A percentile compares a stretch with the other conserved stretches of the same genome.
These are phyloP conservation scores for Patella caerulea DNA, from an alignment of 2,888 invertebrate genomes.

Conservation along the genomic window DNA sequence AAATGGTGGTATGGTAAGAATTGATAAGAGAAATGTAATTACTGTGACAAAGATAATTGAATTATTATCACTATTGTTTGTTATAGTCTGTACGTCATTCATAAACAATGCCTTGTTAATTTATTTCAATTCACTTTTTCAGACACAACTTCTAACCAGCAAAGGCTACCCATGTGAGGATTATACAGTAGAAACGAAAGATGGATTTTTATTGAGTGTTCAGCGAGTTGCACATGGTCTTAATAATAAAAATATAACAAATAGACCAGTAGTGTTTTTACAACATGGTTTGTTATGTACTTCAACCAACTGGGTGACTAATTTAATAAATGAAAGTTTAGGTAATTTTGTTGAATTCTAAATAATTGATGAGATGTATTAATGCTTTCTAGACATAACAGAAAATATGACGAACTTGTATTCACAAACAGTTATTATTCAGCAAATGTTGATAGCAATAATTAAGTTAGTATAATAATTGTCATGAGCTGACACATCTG, in stretches of 20 bases:
- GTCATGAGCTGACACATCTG: too few species aligned
- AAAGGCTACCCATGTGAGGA: conserved; percentile 71
- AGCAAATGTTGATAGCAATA: too few species aligned
- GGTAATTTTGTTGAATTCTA: conserved; percentile 71
- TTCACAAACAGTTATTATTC: too few species aligned
- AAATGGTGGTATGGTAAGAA: too few species aligned
- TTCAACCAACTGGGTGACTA: conserved; percentile 84
- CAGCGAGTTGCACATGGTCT: conserved; percentile 81
- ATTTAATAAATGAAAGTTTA: conserved; percentile 79
- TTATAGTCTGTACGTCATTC: background rate
- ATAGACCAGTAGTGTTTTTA: conserved; percentile 64
- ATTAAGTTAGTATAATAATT: too few species aligned
- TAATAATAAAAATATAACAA: background rate
- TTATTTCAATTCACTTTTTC: conserved; percentile 23
- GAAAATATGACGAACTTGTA: too few species aligned
- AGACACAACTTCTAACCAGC: conserved; percentile 64
- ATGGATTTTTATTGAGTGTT: conserved; percentile 86
- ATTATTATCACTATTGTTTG: background rate
- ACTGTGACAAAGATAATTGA: too few species aligned
- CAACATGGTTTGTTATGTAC: conserved; percentile 81
- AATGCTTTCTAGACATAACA: too few species aligned
- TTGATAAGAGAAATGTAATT: too few species aligned
- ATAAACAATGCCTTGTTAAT: background rate
- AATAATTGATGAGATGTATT: conserved; percentile 75
- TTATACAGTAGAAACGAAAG: conserved; percentile 76